Evolutionary conservation across 2,888 invertebrate species (phyloP).

Genomic region (Scaptomyza caliginosa): DNA sequence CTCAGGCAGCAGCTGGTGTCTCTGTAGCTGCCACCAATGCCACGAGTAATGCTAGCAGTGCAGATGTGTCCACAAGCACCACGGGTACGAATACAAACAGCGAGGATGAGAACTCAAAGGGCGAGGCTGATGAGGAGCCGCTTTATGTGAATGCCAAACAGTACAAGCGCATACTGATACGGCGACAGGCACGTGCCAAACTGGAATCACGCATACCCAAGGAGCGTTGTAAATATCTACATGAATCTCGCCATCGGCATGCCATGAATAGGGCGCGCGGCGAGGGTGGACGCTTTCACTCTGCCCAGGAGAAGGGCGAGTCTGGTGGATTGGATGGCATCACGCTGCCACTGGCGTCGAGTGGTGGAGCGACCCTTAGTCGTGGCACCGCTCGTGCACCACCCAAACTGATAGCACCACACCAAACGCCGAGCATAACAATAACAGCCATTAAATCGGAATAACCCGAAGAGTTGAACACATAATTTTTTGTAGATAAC

Average conservation of each 20-base stretch:
- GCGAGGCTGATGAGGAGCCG: slow-evolving; percentile 93
- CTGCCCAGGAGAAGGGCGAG: slow-evolving; percentile 85
- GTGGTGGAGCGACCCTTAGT: slow-evolving; percentile 61
- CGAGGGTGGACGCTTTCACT: slow-evolving; percentile 97
- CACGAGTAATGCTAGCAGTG: slow-evolving; percentile 35
- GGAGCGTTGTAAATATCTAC: slow-evolving; percentile 98
- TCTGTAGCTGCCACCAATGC: not conserved
- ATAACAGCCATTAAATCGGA: slow-evolving; percentile 82
- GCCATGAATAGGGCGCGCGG: slow-evolving; percentile 99
- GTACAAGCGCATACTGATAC: slow-evolving; percentile 97
- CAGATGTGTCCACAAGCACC: slow-evolving; percentile 65
- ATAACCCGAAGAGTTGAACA: slow-evolving; percentile 32
- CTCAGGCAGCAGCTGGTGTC: slow-evolving; percentile 13
- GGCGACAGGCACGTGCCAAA: slow-evolving; percentile 96
- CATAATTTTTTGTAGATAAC: slow-evolving; percentile 52
- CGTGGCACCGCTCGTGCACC: slow-evolving; percentile 73
- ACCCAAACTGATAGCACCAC: slow-evolving; percentile 83
- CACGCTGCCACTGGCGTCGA: slow-evolving; percentile 50
- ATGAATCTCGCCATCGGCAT: slow-evolving; percentile 97
- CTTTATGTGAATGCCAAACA: slow-evolving; percentile 99
- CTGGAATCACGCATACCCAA: slow-evolving; percentile 98
- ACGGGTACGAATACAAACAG: slow-evolving; percentile 68
- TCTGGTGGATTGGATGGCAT: slow-evolving; percentile 47
- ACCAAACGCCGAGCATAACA: slow-evolving; percentile 82
- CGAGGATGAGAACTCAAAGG: slow-evolving; percentile 75